Base-by-base conservation (phyloP, 1,140 invertebrate genomes). In the Diorhabda sublineata region DNA sequence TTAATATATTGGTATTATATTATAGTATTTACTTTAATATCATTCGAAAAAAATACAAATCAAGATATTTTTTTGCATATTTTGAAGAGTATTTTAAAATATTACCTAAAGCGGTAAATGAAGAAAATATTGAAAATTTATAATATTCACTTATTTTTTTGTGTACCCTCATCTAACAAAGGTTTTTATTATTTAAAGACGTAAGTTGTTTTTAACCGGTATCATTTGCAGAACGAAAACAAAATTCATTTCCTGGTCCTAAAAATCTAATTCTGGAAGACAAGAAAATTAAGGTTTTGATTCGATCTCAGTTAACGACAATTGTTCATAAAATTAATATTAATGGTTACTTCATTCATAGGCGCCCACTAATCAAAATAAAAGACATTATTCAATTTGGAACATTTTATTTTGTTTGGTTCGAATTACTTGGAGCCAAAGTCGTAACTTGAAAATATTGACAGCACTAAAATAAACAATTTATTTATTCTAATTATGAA, bases 321-420 rank as follows among this genome's bases (percentile, higher is more conserved):
- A 52, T 52, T 52, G 47, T n/a, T n/a, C 47, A 52, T 52, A 52
- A n/a, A 52, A 52, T 52, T 52, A 52, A 52, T 52, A 52, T 52
- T 52, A 52, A 52, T 52, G 47, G 47, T 52, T 52, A 6, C 6
- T 52, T n/a, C n/a, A 52, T 52, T 52, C 47, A n/a, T 52, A 52
- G n/a, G 47, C 47, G 47, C 47, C 47, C 47, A 52, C 47, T 52
- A 52, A 52, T 4, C 47, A 52, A 52, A 52, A 52, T 52, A 52
- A 52, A 52, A 52, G 6, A 52, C 47, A 52, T 52, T 52, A 52
- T 52, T n/a, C 47, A 52, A 52, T 52, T 52, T n/a, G n/a, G 47
- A 52, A 52, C 47, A 52, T 52, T 52, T 52, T 52, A 52, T 52
- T 52, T 52, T 52, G 47, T 52, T 52, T 52, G 47, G 6, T 52